Conservation (phyloP, 2,113 vertebrate species). For the Candoia aspera region DNA sequence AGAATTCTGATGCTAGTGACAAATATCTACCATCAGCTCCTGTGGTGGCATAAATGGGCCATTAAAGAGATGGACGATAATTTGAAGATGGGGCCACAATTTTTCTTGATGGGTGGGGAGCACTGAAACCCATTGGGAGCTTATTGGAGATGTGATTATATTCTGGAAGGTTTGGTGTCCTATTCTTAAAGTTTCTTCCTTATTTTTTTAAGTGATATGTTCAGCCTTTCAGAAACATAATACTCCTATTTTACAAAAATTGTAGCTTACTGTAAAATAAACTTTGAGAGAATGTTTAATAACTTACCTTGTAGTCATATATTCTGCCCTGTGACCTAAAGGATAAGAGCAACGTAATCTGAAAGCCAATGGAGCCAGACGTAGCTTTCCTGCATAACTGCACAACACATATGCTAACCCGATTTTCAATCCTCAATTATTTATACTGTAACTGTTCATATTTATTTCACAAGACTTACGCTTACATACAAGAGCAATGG, state of each 20-base stretch:
- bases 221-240: not conserved
- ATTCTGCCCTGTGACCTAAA: slow-evolving; percentile 94
- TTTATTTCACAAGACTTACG: slow-evolving; percentile 32
- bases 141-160: not conserved
- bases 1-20: not conserved
- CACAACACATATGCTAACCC: not conserved
- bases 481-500: slow-evolving; percentile 17
- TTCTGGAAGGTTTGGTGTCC: not conserved
- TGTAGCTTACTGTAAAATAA: slow-evolving; percentile 21
- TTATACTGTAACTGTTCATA: slow-evolving; percentile 38
- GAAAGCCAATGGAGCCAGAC: slow-evolving; percentile 13
- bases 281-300: slow-evolving; percentile 35
- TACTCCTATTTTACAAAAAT: slow-evolving; percentile 20
- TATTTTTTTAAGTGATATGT: not conserved
- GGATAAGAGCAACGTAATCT: slow-evolving; percentile 52
- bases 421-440: slow-evolving; percentile 14
- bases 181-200: not conserved
- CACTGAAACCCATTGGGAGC: not conserved
- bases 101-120: not conserved
- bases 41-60: not conserved
- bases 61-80: not conserved
- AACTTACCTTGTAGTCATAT: slow-evolving; percentile 96
- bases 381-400: slow-evolving; percentile 15
- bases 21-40: not conserved
- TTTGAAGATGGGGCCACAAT: not conserved